Base-by-base conservation (phyloP, 2,888 invertebrate genomes). In the Parapristionchus giblindavisi region DNA sequence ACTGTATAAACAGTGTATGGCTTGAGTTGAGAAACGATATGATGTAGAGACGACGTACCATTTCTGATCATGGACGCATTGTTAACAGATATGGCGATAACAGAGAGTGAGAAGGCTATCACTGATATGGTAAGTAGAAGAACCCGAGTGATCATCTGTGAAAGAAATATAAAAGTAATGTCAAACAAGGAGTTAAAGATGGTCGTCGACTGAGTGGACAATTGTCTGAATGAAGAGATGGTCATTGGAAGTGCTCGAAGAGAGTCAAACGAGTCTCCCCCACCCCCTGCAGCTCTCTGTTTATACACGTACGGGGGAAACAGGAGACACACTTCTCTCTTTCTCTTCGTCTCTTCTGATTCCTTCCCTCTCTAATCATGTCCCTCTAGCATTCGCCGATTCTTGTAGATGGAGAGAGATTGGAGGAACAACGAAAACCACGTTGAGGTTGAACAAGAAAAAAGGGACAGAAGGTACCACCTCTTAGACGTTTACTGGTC, bases 251-350 rank as follows among this genome's bases (percentile, higher is more conserved):
- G 56, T 8, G 17, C 8, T 8, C 8, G 56, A 8, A 8, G 56
- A 24, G 56, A 70, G 70, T 54, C 56, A 71, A 71, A 54, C 70
- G 70, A 68, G 68, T 68, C 68, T 24, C 52, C 52, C 52, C 52
- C 21, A 21, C 52, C 58, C 21, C 68, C 36, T 34, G 36, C 68
- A 43, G 27, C 56, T 56, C 34, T 71, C 70, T 71, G 70, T 71
- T 71, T 71, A 71, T 71, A 40, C 70, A 71, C 70, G 70, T 71
- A 71, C 56, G 70, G n/a, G n/a, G n/a, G 70, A 38, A 56, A 54
- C 70, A 54, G 70, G 70, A 71, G 56, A 65, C 14, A 65, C 6
- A 43, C 43, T 17, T 43, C 43, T 32, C 17, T n/a, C n/a, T n/a
- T n/a, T n/a, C n/a, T n/a, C n/a, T n/a, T n/a, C n/a, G n/a, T n/a